Conservation (phyloP, 1,140 invertebrate species). For the Brachystomella parvula region DNA sequence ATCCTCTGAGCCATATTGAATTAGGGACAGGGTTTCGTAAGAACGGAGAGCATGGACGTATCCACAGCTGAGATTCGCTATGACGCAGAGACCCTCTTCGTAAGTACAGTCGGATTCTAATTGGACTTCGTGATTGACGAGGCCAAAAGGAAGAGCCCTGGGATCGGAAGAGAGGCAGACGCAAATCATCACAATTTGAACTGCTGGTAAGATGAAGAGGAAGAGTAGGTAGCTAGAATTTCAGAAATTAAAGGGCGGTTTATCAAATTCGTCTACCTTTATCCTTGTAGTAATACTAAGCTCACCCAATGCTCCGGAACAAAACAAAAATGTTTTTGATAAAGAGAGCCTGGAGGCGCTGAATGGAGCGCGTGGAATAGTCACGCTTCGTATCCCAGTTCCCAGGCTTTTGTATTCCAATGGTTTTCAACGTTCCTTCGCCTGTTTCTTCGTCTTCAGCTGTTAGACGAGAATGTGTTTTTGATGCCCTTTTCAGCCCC, state of each 20-base stretch:
- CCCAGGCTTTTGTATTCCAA: not conserved
- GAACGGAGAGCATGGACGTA: not conserved
- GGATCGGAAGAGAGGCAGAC: slow-evolving; percentile 85
- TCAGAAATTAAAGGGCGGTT: slow-evolving; percentile 4
- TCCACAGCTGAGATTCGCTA: slow-evolving; percentile 2
- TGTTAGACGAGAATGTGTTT: not conserved
- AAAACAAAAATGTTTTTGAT: slow-evolving; percentile 59
- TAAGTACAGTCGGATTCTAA: not conserved
- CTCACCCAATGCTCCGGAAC: slow-evolving; percentile 58
- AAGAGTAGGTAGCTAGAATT: slow-evolving; percentile 71
- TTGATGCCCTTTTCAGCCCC: not conserved
- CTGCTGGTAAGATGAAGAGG: slow-evolving; percentile 79
- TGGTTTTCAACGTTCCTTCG: not conserved
- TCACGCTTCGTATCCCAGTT: slow-evolving; percentile 5
- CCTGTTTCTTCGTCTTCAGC: not conserved
- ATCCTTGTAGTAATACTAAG: too few species aligned
- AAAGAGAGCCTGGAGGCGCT: slow-evolving; percentile 48
- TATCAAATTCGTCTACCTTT: not conserved
- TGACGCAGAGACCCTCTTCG: not conserved
- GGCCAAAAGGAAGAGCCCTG: slow-evolving; percentile 66
- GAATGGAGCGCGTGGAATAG: slow-evolving; percentile 14
- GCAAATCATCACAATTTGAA: slow-evolving; percentile 88
- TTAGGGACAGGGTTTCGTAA: not conserved
- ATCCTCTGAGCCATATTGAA: not conserved
- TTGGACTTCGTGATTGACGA: slow-evolving; percentile 71